Evolutionary conservation across 2,888 invertebrate genomes (phyloP).

Genomic region (Timandra comae): DNA sequence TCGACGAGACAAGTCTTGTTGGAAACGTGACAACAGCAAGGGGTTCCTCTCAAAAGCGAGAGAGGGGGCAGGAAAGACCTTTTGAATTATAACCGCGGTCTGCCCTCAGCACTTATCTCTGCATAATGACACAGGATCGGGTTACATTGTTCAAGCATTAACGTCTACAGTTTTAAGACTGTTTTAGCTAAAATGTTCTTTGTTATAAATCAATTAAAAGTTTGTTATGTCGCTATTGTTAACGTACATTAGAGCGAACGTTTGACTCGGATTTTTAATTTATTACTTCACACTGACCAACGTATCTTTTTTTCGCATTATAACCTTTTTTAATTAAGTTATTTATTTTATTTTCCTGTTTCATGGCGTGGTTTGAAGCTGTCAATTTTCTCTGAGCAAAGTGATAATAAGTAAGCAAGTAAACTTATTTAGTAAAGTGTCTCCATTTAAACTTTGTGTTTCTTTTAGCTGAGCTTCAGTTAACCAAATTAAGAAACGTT

Average conservation of each 20-base stretch:
- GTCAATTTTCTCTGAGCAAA: slow-evolving; percentile 3
- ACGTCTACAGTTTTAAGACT: slow-evolving; percentile 7
- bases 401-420: slow-evolving; percentile 11
- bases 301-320: too few species aligned
- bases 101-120: slow-evolving; percentile 48
- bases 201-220: slow-evolving; percentile 1
- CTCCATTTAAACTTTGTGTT: slow-evolving; percentile 28
- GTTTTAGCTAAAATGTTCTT: neutral
- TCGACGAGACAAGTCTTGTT: slow-evolving; percentile 25
- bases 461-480: slow-evolving; percentile 29
- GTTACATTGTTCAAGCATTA: slow-evolving; percentile 42
- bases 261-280: too few species aligned
- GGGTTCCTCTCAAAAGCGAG: slow-evolving; percentile 23
- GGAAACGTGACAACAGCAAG: slow-evolving; percentile 38
- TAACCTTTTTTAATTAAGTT: too few species aligned
- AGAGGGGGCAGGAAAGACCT: slow-evolving; percentile 27
- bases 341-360: neutral
- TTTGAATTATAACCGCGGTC: slow-evolving; percentile 48
- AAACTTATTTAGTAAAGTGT: slow-evolving; percentile 10
- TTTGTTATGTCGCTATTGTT: too few species aligned
- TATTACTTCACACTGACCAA: too few species aligned
- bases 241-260: too few species aligned
- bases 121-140: slow-evolving; percentile 52
- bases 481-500: slow-evolving; percentile 40
- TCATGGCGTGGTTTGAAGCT: neutral